Evolutionary conservation across 2,888 invertebrate species (phyloP), one percentile per base, ranked within the genome.

Genomic region (Vannuccia rotundouncinata): DNA sequence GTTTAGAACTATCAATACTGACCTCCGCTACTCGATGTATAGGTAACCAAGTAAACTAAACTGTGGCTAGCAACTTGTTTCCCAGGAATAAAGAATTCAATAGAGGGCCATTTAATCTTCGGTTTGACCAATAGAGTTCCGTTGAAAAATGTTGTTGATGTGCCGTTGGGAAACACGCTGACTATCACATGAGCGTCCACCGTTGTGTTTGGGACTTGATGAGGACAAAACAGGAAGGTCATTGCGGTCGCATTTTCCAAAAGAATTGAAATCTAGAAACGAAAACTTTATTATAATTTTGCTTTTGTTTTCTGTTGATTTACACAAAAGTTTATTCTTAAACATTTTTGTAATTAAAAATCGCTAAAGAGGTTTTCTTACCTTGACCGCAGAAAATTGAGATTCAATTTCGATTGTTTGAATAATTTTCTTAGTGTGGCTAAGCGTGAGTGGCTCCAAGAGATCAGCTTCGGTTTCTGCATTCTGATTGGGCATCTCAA

Each of bases 401-500:
- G 77, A 5, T 27, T 77, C 77, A 27, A 77, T 45, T 17, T 5
- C 29, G 77, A 77, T 22, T 25, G 25, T 25, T 59, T 77, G 77
- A 5, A 77, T 59, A 22, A 77, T 77, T n/a, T 59, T 31, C 31
- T 77, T 77, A 22, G 45, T 25, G 13, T 59, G 77, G 1, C 59
- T 77, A 17, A 77, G 25, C 0, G 29, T 59, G 1, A 77, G 25
- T 0, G 77, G 77, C 29, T 27, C n/a, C 77, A 77, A n/a, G 45
- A 77, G 77, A 59, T 31, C 27, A 17, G 31, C 77, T 0, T 31
- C 59, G 0, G 77, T 77, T 31, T 77, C 77, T 31, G 25, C 2
- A 59, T 77, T 77, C 31, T 77, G 77, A 27, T 77, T 77, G 25
- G 77, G 77, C 77, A 77, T 22, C 31, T 31, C 31, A 1, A 77